Evolutionary conservation across 2,888 invertebrate genomes (phyloP).

Genomic region (Coecobrya sp.): DNA sequence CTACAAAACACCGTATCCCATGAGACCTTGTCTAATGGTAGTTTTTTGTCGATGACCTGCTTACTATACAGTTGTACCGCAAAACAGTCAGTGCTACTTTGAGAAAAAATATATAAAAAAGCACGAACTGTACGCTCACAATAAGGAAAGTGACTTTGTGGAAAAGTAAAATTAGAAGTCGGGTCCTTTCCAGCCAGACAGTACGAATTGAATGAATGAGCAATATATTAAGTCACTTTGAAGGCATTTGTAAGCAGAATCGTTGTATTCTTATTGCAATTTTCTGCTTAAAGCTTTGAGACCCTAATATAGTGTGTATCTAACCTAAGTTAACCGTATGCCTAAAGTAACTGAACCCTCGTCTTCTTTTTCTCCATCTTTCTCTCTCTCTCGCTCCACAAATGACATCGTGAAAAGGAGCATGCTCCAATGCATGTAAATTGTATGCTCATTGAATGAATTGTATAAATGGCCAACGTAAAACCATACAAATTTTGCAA

Average conservation of each 20-base stretch:
- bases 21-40: constrained; percentile 56
- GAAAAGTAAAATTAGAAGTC: neutral
- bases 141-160: neutral
- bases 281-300: neutral
- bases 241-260: neutral
- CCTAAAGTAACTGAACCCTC: neutral
- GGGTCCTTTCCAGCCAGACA: neutral
- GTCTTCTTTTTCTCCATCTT: neutral
- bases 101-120: neutral
- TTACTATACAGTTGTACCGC: constrained; percentile 36
- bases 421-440: constrained; percentile 35
- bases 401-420: constrained; percentile 18
- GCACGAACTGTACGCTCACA: neutral
- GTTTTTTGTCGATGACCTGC: constrained; percentile 67
- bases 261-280: constrained; percentile 11
- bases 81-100: constrained; percentile 36
- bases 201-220: constrained; percentile 33
- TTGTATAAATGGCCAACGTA: constrained; percentile 17
- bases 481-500: neutral
- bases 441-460: constrained; percentile 35
- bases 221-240: constrained; percentile 13
- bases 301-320: neutral
- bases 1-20: constrained; percentile 58
- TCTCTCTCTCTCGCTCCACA: neutral
- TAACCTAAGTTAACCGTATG: too few species aligned